Percentiles rank a stretch among this genome's conserved stretches.
Evolutionary conservation across 2,797 vertebrate genomes (phyloP).

Genomic region (Leptoclinus maculatus): DNA sequence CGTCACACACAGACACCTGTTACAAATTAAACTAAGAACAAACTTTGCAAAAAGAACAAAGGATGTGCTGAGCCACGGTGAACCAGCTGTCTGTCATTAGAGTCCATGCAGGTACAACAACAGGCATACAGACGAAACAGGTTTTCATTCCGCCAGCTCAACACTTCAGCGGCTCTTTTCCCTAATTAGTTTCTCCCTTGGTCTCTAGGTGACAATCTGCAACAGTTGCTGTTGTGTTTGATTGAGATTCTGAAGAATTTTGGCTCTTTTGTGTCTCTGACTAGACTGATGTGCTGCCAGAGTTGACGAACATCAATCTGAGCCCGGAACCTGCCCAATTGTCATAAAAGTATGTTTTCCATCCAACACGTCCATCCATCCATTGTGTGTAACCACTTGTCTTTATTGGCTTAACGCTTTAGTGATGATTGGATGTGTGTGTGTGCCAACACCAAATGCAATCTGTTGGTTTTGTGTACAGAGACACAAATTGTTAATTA

Average conservation of each 20-base stretch:
- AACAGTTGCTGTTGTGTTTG: background rate
- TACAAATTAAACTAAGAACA: constrained; percentile 15
- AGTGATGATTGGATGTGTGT: background rate
- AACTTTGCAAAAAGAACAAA: constrained; percentile 10
- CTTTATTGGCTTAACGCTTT: background rate
- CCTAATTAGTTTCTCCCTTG: background rate
- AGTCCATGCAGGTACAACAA: background rate
- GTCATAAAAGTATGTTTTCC: background rate
- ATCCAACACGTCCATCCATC: background rate
- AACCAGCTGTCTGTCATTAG: constrained; percentile 16
- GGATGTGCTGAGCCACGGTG: background rate
- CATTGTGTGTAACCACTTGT: background rate
- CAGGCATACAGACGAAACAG: background rate
- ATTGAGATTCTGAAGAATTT: background rate
- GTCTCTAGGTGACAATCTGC: background rate
- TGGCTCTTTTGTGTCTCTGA: background rate
- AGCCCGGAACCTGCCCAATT: background rate
- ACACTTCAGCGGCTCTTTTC: constrained; percentile 13
- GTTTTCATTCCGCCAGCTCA: constrained; percentile 23
- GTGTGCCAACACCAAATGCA: background rate
- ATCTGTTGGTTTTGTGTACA: background rate
- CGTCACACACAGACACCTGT: constrained; percentile 20
- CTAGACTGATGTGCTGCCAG: background rate
- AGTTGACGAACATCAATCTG: background rate
- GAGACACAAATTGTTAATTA: background rate